Conservation (phyloP, 2,888 invertebrate species). For the Watsonalla binaria region DNA sequence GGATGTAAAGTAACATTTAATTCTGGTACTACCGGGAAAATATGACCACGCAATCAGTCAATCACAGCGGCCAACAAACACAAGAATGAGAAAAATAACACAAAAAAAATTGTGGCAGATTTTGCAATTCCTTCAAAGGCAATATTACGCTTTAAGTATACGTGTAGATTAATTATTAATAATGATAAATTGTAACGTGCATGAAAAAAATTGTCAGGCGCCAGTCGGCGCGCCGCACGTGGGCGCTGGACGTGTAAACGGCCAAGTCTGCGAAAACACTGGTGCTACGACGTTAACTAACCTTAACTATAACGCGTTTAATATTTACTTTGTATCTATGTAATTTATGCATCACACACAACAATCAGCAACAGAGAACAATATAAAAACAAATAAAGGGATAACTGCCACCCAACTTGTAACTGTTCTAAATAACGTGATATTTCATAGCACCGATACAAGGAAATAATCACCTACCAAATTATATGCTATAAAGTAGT, state of each 20-base stretch:
- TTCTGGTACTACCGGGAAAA: constrained; percentile 32
- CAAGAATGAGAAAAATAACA: too few relatives aligned
- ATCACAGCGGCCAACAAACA: too few relatives aligned
- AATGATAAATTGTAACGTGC: constrained; percentile 15
- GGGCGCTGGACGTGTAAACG: constrained; percentile 21
- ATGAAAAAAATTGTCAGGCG: constrained; percentile 20
- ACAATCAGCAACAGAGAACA: too few relatives aligned
- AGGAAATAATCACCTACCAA: too few relatives aligned
- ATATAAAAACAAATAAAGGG: too few relatives aligned
- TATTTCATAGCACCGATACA: too few relatives aligned
- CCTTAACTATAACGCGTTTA: neutral
- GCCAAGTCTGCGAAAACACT: constrained; percentile 30
- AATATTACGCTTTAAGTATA: constrained; percentile 7
- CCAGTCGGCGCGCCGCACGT: constrained; percentile 18
- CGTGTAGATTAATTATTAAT: constrained; percentile 4
- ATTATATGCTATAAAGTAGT: neutral
- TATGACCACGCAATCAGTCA: too few relatives aligned
- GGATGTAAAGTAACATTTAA: constrained; percentile 66
- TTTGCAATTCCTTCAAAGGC: neutral
- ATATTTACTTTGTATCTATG: neutral
- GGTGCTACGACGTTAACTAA: constrained; percentile 13
- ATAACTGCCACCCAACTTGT: too few relatives aligned
- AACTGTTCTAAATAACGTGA: too few relatives aligned
- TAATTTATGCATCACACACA: too few relatives aligned
- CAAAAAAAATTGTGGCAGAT: neutral